These are phyloP conservation scores for Motacilla tschutschensis DNA, from an alignment of 2,113 vertebrate genomes.

Conservation along the genomic window DNA sequence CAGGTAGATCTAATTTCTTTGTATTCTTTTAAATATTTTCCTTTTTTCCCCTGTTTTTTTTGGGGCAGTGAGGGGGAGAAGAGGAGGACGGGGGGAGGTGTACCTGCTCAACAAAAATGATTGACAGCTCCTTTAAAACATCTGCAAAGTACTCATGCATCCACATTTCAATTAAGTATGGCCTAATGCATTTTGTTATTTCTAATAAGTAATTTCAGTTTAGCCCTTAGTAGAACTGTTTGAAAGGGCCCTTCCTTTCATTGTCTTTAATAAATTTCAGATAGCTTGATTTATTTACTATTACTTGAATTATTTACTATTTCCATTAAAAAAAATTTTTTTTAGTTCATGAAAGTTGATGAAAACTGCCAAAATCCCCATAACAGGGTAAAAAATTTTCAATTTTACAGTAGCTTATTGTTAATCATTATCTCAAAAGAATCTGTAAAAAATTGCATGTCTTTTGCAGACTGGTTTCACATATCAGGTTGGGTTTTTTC, in stretches of 20 bases:
- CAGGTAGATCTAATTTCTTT: neutral
- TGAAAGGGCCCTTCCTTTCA: neutral
- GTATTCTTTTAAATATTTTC: neutral
- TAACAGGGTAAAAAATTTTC: neutral
- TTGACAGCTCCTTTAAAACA: neutral
- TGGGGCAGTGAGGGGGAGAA: fast-evolving
- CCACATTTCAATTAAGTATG: neutral
- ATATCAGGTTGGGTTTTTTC: neutral
- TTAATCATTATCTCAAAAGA: neutral
- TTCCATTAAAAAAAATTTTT: neutral
- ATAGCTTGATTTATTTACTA: neutral
- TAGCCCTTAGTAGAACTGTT: neutral
- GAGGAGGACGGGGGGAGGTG: fast-evolving
- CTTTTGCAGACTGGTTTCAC: neutral
- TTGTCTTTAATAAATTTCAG: neutral
- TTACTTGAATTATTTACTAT: neutral
- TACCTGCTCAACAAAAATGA: neutral
- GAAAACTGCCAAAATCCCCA: neutral
- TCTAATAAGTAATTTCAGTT: neutral
- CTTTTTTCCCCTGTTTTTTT: fast-evolving
- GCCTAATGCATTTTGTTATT: neutral
- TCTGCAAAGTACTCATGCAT: neutral
- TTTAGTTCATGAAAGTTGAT: neutral
- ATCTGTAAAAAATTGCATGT: neutral
- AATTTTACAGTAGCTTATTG: neutral